Evolutionary conservation across 2,797 vertebrate genomes (phyloP).

Genomic region (Bradypodion ventrale): DNA sequence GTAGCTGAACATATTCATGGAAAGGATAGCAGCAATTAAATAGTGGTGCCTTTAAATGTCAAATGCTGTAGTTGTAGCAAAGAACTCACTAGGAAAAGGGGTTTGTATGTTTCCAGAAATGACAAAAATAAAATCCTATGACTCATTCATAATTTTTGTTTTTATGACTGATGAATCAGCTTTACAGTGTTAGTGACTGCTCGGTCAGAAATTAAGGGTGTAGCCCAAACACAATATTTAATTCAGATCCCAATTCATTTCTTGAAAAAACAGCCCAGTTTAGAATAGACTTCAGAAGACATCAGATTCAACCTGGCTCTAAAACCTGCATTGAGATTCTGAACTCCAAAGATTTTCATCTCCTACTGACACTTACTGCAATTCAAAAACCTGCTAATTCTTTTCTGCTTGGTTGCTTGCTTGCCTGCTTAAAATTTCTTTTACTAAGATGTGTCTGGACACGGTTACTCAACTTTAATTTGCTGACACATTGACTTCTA

Average conservation of each 20-base stretch:
- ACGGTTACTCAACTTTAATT: too few relatives aligned
- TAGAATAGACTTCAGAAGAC: too few relatives aligned
- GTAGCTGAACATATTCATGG: background rate
- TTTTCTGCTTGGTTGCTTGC: too few relatives aligned
- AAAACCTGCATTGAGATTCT: too few relatives aligned
- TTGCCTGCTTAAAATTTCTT: too few relatives aligned
- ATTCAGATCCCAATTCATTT: background rate
- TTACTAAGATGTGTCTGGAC: too few relatives aligned
- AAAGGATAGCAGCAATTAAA: background rate
- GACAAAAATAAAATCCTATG: constrained; percentile 19
- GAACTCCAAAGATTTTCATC: too few relatives aligned
- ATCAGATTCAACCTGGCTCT: too few relatives aligned
- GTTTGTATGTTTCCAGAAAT: constrained; percentile 25
- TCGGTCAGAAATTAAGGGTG: background rate
- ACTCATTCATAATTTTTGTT: constrained; percentile 2
- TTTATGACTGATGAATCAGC: constrained; percentile 12
- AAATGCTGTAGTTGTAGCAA: constrained; percentile 14
- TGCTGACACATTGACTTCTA: too few relatives aligned
- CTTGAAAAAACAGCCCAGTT: too few relatives aligned
- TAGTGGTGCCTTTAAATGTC: background rate
- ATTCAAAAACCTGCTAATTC: too few relatives aligned
- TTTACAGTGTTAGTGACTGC: background rate
- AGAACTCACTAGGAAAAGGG: background rate
- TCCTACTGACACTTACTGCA: too few relatives aligned
- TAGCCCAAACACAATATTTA: background rate